Evolutionary conservation across 1,140 invertebrate genomes (phyloP).

Genomic region (Drosophila auraria): DNA sequence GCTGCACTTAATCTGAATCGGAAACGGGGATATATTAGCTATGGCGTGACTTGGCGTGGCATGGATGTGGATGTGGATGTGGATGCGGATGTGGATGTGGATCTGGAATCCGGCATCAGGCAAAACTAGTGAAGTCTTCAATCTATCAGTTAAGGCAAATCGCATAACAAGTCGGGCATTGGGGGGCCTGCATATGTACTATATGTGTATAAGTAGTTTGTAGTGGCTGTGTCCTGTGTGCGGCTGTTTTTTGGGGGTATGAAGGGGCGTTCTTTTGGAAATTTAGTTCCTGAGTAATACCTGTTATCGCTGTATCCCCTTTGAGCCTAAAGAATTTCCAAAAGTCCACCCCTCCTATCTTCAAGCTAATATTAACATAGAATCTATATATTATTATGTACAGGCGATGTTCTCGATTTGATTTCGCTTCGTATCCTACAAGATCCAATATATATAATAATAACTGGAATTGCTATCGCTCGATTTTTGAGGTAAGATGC

Average conservation of each 20-base stretch:
- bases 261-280: not conserved
- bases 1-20: slow-evolving; percentile 49
- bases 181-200: slow-evolving; percentile 23
- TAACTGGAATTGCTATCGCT: slow-evolving; percentile 28
- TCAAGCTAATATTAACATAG: slow-evolving; percentile 32
- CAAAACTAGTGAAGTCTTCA: slow-evolving; percentile 59
- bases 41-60: not conserved
- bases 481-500: slow-evolving; percentile 22
- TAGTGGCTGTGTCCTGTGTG: slow-evolving; percentile 2
- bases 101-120: slow-evolving; percentile 28
- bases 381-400: slow-evolving; percentile 25
- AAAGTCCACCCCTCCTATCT: not conserved
- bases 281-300: not conserved
- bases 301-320: too few species aligned
- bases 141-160: slow-evolving; percentile 72
- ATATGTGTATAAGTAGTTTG: slow-evolving; percentile 6
- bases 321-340: not conserved
- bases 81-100: too few species aligned
- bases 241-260: not conserved
- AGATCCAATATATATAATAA: slow-evolving; percentile 12
- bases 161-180: slow-evolving; percentile 61
- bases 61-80: not conserved
- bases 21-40: slow-evolving; percentile 36
- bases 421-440: slow-evolving; percentile 13
- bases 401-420: slow-evolving; percentile 17